Base-by-base conservation (phyloP, 2,797 vertebrate genomes). In the Nyctalus aviator region DNA sequence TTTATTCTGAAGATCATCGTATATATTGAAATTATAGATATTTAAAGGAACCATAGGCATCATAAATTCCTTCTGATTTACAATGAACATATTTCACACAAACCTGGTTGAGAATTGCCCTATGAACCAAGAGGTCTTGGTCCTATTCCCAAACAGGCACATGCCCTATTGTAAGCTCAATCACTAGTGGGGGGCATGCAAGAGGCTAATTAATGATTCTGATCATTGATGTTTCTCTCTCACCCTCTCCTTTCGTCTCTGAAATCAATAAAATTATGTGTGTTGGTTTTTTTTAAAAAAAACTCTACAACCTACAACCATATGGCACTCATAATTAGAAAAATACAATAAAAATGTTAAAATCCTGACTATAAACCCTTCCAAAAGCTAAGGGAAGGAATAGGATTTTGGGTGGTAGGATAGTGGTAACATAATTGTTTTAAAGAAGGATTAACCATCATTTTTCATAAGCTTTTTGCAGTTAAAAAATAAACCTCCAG, bases 11-110 rank as follows among this genome's bases (percentile, higher is more conserved):
- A 83, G 27, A 88, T 48, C 14, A 83, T 20, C 71, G 57, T 50
- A 92, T 18, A 55, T 72, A 66, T 27, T 90, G 48, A 86, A 86
- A 53, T 81, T 12, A 46, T 13, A 78, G 14, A 14, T 75, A 84
- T 44, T 84, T 88, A 88, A 76, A 41, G 88, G n/a, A 86, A 81
- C 84, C 18, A 6, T 72, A 84, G 50, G n/a, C 41, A 21, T 53
- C 9, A 1, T 15, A 85, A 95, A 88, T 83, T 46, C 85, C 41
- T 93, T 93, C 37, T 46, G 17, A 53, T 48, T 87, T 76, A 94
- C 55, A 92, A 0, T 75, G 5, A 82, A 53, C 53, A 27, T 41
- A 76, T 79, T 88, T 75, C 35, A 88, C 8, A 23, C 20, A 95
- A 90, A 37, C 12, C 59, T 62, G 25, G 59, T 30, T 62, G 13